These are phyloP conservation scores for Andrena flavipes DNA, from an alignment of 2,888 invertebrate genomes.

Conservation along the genomic window DNA sequence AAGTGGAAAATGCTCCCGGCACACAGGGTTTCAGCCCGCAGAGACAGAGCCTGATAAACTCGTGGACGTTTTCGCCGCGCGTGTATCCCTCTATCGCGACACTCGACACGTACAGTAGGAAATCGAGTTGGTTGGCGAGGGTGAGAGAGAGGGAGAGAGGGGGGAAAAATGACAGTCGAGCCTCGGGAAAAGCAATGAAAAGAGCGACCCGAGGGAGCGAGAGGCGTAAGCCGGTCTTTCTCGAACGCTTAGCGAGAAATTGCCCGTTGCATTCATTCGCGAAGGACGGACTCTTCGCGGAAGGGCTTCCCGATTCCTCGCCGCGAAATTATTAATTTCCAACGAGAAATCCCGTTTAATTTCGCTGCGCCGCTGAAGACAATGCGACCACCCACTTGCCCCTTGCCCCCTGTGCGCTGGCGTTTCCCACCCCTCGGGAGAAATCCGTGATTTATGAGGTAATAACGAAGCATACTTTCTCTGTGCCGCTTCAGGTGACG, in stretches of 20 bases:
- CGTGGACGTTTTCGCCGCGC: not conserved
- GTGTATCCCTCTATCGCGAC: constrained; percentile 38
- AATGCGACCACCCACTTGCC: constrained; percentile 18
- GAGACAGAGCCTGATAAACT: constrained; percentile 45
- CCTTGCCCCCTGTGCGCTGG: not conserved
- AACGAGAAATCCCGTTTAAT: constrained; percentile 39
- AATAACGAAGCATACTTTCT: constrained; percentile 54
- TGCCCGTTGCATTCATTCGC: constrained; percentile 40
- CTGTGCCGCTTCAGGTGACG: constrained; percentile 86
- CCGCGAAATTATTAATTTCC: constrained; percentile 59
- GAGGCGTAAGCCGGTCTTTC: constrained; percentile 33
- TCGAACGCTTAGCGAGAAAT: constrained; percentile 52
- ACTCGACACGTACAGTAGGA: constrained; percentile 54
- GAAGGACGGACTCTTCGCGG: constrained; percentile 10
- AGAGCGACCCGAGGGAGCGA: not conserved
- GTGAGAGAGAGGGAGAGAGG: not conserved
- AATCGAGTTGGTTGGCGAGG: not conserved
- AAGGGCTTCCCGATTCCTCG: constrained; percentile 11
- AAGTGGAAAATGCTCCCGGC: not conserved
- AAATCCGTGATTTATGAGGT: constrained; percentile 47
- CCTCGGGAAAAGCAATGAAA: constrained; percentile 5
- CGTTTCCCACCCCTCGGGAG: not conserved
- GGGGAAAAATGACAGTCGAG: not conserved
- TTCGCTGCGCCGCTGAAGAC: constrained; percentile 32
- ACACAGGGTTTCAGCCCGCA: not conserved